These are phyloP conservation scores for Vireo griseus DNA, from an alignment of 2,797 vertebrate genomes.

Conservation along the genomic window DNA sequence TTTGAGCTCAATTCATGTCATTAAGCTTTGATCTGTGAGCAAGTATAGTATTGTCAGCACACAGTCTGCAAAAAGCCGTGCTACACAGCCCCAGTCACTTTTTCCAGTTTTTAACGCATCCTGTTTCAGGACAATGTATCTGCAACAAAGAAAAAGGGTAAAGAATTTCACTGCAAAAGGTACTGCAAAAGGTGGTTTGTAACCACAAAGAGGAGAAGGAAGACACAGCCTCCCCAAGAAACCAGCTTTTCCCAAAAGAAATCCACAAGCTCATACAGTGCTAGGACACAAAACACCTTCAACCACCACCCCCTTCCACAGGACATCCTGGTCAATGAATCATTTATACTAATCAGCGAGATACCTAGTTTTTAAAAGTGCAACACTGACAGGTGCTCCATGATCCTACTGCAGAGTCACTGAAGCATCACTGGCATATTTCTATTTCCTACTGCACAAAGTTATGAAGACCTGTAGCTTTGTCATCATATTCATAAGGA, in stretches of 20 bases:
- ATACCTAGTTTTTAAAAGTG: neutral
- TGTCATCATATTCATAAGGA: neutral
- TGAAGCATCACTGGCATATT: neutral
- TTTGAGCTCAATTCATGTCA: conserved; percentile 8
- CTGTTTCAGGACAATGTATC: neutral
- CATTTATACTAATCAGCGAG: neutral
- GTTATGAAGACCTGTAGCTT: neutral
- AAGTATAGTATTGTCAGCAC: neutral
- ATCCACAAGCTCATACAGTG: neutral
- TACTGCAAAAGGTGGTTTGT: neutral
- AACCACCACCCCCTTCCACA: neutral
- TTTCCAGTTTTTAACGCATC: neutral
- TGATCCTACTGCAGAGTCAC: neutral
- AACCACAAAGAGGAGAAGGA: neutral
- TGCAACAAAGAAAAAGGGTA: neutral
- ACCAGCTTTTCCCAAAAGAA: neutral
- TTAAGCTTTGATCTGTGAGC: conserved; percentile 21
- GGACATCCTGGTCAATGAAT: neutral
- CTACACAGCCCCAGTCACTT: neutral
- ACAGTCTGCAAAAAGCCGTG: neutral
- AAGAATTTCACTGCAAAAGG: neutral
- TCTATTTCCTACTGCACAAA: neutral
- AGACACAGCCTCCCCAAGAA: neutral
- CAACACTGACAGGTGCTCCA: neutral
- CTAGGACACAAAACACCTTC: neutral